A percentile compares a stretch with the other conserved stretches of the same genome.
Conservation (phyloP, 2,888 invertebrate genomes). For the Geotrupes spiniger region DNA sequence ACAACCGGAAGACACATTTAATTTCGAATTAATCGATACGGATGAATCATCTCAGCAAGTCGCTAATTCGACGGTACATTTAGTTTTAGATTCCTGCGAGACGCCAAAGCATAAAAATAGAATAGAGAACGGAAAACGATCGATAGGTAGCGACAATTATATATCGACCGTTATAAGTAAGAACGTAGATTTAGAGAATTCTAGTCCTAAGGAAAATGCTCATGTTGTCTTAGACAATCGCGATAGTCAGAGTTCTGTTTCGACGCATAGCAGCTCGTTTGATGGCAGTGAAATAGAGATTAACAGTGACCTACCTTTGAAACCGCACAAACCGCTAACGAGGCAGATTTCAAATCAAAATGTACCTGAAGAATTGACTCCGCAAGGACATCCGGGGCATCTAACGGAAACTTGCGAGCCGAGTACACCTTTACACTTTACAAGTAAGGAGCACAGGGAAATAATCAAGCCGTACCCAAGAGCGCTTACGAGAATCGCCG, state of each 20-base stretch:
- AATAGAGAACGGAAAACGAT: constrained; percentile 56
- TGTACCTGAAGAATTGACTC: constrained; percentile 15
- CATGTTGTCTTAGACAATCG: constrained; percentile 42
- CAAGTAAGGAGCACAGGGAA: constrained; percentile 5
- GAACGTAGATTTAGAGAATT: constrained; percentile 36
- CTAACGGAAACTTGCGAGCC: constrained; percentile 14
- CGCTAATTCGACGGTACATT: constrained; percentile 52
- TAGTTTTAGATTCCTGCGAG: constrained; percentile 57
- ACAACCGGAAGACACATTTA: constrained; percentile 73
- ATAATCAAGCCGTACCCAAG: constrained; percentile 20
- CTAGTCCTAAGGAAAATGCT: constrained; percentile 42
- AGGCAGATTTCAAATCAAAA: constrained; percentile 57
- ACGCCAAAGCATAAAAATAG: constrained; percentile 46
- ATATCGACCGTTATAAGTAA: constrained; percentile 64
- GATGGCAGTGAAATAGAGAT: constrained; percentile 19
- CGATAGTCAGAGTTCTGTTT: constrained; percentile 45
- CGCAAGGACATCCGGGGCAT: constrained; percentile 12
- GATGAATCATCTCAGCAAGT: constrained; percentile 56
- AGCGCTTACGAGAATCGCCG: constrained; percentile 30
- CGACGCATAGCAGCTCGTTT: constrained; percentile 37
- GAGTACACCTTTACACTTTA: constrained; percentile 2
- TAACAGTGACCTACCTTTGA: constrained; percentile 42
- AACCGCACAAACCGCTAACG: constrained; percentile 68
- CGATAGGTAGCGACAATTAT: constrained; percentile 72
- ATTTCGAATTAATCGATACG: constrained; percentile 80